Evolutionary conservation across 1,140 invertebrate species (phyloP), one percentile per base, ranked within the genome.

Genomic region (Ceratina japonica): DNA sequence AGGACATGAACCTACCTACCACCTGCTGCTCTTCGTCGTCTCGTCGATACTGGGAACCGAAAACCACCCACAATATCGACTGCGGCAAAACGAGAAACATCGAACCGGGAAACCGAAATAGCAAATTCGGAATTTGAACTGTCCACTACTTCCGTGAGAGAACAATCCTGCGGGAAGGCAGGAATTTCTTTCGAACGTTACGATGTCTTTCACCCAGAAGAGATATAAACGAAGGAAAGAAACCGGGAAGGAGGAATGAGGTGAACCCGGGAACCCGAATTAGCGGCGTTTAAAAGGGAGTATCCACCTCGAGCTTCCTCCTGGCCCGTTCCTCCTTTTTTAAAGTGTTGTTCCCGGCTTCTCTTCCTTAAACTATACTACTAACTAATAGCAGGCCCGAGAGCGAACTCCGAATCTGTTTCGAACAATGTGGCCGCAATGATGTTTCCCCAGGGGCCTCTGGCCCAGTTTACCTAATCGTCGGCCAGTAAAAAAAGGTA

Each of bases 321-420:
- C 69, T 51, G 20, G 74, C 52, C 71, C 75, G 52, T 20, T 71
- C 68, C 44, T 27, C 37, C 37, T 44, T 44, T 44, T 44, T 44
- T 44, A 44, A 44, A 44, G 37, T 44, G 37, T 44, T 44, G 37
- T 44, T 52, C 31, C 24, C 69, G 73, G 63, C 77, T 81, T 83
- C 70, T 74, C 80, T 82, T 87, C 70, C 88, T 89, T 88, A 89
- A 89, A 85, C 81, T 81, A 87, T 89, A 91, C 91, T 91, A 91
- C 91, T 92, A 92, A 92, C 90, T 92, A 92, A 92, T 92, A 92
- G 91, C 89, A 91, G 90, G 86, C 84, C 75, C 86, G 87, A 92
- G 92, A 92, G 91, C 89, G 91, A 90, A 85, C 84, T 74, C 86
- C 86, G 86, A 88, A 85, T 89, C 88, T 89, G 88, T 90, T 71